Conservation (phyloP, 2,113 vertebrate genomes). For the Xenotilapia longispinis region DNA sequence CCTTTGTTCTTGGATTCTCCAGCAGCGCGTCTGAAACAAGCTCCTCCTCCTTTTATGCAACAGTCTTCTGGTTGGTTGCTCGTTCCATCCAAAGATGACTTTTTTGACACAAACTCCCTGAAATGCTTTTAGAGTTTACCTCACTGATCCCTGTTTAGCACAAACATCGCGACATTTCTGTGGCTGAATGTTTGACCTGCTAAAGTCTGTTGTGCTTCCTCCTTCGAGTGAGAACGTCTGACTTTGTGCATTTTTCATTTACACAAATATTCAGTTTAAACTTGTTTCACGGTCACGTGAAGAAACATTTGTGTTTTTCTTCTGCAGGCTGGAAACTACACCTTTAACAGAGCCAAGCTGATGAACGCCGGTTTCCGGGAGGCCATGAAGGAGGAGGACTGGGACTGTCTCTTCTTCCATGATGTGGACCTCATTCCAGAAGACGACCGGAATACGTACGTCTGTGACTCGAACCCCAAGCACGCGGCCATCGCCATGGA, state of each 20-base stretch:
- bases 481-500: slow-evolving; percentile 80
- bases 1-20: background rate
- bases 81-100: background rate
- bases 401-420: slow-evolving; percentile 81
- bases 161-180: background rate
- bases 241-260: background rate
- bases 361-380: slow-evolving; percentile 80
- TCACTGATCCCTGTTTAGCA: background rate
- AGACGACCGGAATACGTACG: slow-evolving; percentile 75
- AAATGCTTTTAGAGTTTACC: background rate
- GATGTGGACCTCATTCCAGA: slow-evolving; percentile 82
- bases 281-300: background rate
- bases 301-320: background rate
- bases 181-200: background rate
- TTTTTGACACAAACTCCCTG: background rate
- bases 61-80: background rate
- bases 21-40: background rate
- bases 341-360: slow-evolving; percentile 78
- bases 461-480: slow-evolving; percentile 73
- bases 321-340: slow-evolving; percentile 69
- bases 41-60: background rate
- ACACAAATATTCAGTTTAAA: background rate
- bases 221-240: fast-evolving
- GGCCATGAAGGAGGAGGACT: slow-evolving; percentile 80
- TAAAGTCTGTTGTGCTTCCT: background rate